phyloP scores from a whole-genome alignment of 2,797 vertebrate genomes.

The Falco biarmicus region DNA sequence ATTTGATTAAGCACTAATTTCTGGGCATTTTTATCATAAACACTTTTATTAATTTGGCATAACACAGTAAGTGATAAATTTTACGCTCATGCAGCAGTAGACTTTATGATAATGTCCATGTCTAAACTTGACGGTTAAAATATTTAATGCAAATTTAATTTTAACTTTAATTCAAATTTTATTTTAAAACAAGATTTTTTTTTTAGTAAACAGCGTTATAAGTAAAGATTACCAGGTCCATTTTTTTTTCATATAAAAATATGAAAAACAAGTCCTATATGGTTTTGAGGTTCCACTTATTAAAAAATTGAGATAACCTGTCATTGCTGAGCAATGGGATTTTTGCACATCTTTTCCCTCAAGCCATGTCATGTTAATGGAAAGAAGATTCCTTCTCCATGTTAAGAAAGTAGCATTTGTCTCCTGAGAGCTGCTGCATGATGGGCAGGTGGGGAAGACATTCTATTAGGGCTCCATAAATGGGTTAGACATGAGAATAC shows the following conservation, averaged over 20 bases:
- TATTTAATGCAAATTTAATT: background rate
- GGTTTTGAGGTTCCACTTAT: background rate
- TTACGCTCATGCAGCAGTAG: background rate
- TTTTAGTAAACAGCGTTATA: background rate
- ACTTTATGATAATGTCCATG: background rate
- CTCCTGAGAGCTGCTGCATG: background rate
- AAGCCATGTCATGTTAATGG: background rate
- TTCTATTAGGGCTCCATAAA: background rate
- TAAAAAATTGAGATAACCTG: background rate
- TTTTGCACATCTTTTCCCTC: background rate
- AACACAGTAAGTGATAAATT: background rate
- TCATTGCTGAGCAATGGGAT: rapidly evolving
- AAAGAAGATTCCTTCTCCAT: background rate
- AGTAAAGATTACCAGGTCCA: background rate
- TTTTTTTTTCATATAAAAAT: background rate
- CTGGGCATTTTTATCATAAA: background rate
- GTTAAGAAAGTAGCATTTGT: background rate
- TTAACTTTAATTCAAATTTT: background rate
- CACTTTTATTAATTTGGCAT: background rate
- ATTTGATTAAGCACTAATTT: background rate
- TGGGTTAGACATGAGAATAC: background rate
- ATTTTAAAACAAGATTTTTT: background rate
- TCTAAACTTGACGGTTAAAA: background rate
- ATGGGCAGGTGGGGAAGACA: rapidly evolving
- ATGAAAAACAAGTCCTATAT: background rate